Percentiles rank a stretch among this genome's conserved stretches.
Evolutionary conservation across 2,888 invertebrate genomes (phyloP).

Genomic region (Ichneumoninae sp.): DNA sequence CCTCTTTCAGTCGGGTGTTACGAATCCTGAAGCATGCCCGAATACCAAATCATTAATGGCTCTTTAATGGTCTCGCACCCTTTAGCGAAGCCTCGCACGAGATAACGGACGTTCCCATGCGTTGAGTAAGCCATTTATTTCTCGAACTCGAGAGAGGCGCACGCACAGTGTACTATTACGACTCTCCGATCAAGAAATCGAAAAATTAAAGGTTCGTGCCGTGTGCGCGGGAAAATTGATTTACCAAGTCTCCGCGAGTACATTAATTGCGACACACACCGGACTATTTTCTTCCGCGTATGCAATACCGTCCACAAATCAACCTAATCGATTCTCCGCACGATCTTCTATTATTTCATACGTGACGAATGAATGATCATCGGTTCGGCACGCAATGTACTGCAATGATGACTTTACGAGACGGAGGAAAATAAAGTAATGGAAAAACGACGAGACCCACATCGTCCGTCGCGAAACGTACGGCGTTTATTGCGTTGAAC

Average conservation of each 20-base stretch:
- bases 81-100: conserved; percentile 75
- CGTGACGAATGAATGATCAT: conserved; percentile 57
- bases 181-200: conserved; percentile 60
- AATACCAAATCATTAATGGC: conserved; percentile 73
- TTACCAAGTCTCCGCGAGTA: conserved; percentile 56
- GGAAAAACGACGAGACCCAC: conserved; percentile 15
- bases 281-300: conserved; percentile 34
- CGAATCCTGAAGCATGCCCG: conserved; percentile 30
- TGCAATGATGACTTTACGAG: conserved; percentile 44
- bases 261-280: conserved; percentile 54
- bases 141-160: conserved; percentile 24
- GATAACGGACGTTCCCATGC: conserved; percentile 74
- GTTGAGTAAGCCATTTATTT: conserved; percentile 58
- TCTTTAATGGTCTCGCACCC: conserved; percentile 78
- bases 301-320: conserved; percentile 44
- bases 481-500: conserved; percentile 1
- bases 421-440: conserved; percentile 16
- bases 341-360: conserved; percentile 53
- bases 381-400: conserved; percentile 45
- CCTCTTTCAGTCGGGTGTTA: not conserved
- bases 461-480: conserved; percentile 18
- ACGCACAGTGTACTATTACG: conserved; percentile 51
- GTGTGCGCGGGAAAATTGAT: conserved; percentile 54
- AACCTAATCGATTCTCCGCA: conserved; percentile 57
- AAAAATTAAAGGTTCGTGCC: conserved; percentile 15